Conservation (phyloP, 35 echinoderm and acorn worm species). For the Amphiura filiformis region DNA sequence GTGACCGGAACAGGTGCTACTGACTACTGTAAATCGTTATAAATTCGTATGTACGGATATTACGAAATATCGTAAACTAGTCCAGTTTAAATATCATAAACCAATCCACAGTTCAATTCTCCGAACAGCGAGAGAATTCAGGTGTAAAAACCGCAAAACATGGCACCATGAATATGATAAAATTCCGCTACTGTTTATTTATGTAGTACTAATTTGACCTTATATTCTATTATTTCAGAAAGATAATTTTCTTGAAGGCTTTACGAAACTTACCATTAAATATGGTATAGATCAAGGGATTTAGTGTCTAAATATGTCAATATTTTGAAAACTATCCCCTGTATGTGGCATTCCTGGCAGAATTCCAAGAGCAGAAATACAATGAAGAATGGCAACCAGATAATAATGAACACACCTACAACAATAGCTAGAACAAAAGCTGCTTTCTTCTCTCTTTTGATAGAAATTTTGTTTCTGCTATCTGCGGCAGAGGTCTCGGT, state of each 20-base stretch:
- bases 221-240: too few relatives aligned
- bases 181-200: too few relatives aligned
- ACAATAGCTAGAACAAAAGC: slow-evolving; percentile 62
- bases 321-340: slow-evolving; percentile 22
- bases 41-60: too few relatives aligned
- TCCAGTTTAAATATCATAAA: too few relatives aligned
- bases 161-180: too few relatives aligned
- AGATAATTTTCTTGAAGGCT: slow-evolving; percentile 69
- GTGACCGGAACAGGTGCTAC: too few relatives aligned
- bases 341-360: slow-evolving; percentile 18
- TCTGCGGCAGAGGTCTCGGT: neutral
- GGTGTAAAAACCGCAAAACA: too few relatives aligned
- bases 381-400: slow-evolving; percentile 83
- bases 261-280: slow-evolving; percentile 84
- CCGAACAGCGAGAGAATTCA: too few relatives aligned
- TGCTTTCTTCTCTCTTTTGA: slow-evolving; percentile 51
- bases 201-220: too few relatives aligned
- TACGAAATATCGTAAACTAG: too few relatives aligned
- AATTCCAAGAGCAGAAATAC: neutral
- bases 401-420: slow-evolving; percentile 70
- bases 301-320: slow-evolving; percentile 70
- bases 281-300: slow-evolving; percentile 86
- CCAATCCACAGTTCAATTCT: too few relatives aligned
- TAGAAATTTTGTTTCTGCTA: slow-evolving; percentile 9
- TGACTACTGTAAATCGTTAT: too few relatives aligned